These are phyloP conservation scores for Crambe crambe DNA, from an alignment of 37 sponge, comb jelly and placozoan genomes.

Conservation along the genomic window DNA sequence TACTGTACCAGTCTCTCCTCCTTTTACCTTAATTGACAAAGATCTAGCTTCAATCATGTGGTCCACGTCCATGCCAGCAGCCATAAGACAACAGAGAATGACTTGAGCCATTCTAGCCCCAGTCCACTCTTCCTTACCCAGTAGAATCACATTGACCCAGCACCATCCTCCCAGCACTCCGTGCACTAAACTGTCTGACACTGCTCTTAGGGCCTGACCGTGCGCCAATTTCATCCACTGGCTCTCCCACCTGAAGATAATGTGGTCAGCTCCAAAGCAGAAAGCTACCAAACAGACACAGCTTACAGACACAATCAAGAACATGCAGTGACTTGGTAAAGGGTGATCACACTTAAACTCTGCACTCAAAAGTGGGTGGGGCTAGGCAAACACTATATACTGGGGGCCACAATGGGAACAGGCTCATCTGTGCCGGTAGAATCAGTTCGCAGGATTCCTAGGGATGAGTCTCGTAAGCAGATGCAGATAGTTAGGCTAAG, in stretches of 20 bases:
- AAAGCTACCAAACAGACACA: background rate
- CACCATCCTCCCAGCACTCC: slow-evolving; percentile 58
- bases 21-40: slow-evolving; percentile 47
- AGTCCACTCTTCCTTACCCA: background rate
- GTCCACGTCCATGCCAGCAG: slow-evolving; percentile 56
- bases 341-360: no score
- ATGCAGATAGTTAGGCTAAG: no score
- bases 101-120: background rate
- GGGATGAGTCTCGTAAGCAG: no score
- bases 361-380: no score
- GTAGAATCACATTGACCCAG: slow-evolving; percentile 30
- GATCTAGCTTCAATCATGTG: slow-evolving; percentile 68
- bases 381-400: no score
- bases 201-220: slow-evolving; percentile 28
- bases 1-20: no score
- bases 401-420: no score
- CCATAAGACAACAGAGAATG: slow-evolving; percentile 13
- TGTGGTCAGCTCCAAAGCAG: slow-evolving; percentile 17
- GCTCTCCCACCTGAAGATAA: slow-evolving; percentile 17
- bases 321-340: background rate
- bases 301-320: background rate
- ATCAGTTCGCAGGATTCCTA: no score
- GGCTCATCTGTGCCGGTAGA: no score
- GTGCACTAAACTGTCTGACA: slow-evolving; percentile 49
- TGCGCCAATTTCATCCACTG: slow-evolving; percentile 7